Percentiles rank a stretch among this genome's conserved stretches.
Conservation (phyloP, 2,113 vertebrate genomes). For the Trichechus manatus region DNA sequence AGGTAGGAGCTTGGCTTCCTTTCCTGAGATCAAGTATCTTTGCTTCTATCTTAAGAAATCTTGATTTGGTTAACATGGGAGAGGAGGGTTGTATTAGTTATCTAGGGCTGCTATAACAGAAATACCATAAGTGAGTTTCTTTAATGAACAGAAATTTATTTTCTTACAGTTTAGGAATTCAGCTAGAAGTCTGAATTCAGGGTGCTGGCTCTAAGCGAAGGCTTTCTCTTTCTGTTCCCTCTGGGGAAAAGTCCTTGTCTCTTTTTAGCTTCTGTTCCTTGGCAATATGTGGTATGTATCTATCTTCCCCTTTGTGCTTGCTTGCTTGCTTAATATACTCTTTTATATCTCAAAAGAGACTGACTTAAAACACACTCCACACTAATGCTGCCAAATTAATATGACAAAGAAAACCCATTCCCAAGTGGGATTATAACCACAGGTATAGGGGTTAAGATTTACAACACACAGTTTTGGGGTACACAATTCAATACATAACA, state of each 20-base stretch:
- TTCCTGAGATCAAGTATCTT: background rate
- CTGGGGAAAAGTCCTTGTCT: background rate
- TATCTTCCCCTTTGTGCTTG: background rate
- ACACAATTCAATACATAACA: background rate
- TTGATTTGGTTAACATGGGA: background rate
- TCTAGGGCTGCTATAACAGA: background rate
- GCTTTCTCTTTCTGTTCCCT: background rate
- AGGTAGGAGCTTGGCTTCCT: background rate
- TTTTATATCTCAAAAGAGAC: too few species aligned
- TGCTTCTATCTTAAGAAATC: background rate
- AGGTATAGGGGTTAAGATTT: too few species aligned
- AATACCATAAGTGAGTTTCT: background rate
- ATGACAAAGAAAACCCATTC: background rate
- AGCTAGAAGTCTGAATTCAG: background rate
- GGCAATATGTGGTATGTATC: background rate
- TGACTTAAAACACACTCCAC: too few species aligned
- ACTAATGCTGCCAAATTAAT: background rate
- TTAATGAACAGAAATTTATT: background rate
- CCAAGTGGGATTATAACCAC: too few species aligned
- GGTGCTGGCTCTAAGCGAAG: background rate
- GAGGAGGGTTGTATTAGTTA: background rate
- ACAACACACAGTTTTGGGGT: too few species aligned
- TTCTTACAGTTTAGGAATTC: background rate
- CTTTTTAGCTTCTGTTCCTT: background rate
- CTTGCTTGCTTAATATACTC: background rate